Conservation (phyloP, 2,113 vertebrate genomes). For the Psammodynastes pulverulentus region DNA sequence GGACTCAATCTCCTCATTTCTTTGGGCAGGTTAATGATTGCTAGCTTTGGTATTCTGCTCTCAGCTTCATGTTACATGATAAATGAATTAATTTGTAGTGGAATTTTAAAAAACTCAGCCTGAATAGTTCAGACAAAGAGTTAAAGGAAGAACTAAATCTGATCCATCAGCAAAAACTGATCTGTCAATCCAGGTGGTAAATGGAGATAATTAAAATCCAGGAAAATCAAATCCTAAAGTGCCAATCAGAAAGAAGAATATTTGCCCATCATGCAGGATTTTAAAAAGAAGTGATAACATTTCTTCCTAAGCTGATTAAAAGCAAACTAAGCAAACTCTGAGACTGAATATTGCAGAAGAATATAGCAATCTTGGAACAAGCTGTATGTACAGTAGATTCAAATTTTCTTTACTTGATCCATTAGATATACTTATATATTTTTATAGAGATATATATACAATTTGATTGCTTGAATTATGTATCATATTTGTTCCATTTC, state of each 20-base stretch:
- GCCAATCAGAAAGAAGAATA: neutral
- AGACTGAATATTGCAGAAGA: neutral
- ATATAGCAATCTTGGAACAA: neutral
- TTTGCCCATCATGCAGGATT: neutral
- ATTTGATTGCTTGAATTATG: neutral
- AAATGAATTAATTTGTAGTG: neutral
- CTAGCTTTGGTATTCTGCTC: neutral
- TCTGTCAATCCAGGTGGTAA: neutral
- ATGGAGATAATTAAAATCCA: neutral
- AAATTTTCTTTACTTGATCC: neutral
- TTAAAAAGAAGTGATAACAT: neutral
- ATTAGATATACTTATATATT: neutral
- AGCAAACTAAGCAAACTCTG: neutral
- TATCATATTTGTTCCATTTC: neutral
- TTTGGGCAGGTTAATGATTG: neutral
- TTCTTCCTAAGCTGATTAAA: neutral
- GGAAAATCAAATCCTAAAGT: neutral
- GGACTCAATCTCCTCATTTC: neutral
- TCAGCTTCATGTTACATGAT: neutral
- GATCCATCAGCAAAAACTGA: neutral
- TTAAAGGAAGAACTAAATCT: neutral
- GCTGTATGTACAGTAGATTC: neutral
- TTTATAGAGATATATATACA: too few species aligned
- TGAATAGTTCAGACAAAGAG: neutral
- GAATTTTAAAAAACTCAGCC: neutral